Conservation (phyloP, 2,113 vertebrate genomes). For the Plecturocebus donacophilus region DNA sequence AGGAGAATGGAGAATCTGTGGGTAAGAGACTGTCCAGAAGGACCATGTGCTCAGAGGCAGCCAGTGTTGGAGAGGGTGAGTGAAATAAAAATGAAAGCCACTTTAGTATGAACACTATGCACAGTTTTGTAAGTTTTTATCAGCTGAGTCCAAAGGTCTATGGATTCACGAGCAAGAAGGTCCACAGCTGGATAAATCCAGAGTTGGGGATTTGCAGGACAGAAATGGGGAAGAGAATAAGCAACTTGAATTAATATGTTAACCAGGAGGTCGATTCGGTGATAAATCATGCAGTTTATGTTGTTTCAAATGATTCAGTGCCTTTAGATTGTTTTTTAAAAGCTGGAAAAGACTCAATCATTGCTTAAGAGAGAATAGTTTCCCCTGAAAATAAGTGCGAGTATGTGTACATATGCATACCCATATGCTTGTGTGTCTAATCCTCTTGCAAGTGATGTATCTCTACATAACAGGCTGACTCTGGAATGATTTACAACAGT, state of each 20-base stretch:
- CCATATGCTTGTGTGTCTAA: background rate
- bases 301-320: constrained; percentile 2
- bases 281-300: background rate
- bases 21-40: background rate
- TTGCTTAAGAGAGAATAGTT: constrained; percentile 38
- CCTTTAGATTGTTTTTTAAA: background rate
- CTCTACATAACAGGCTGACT: background rate
- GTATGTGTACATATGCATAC: background rate
- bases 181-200: background rate
- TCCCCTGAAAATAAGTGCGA: constrained; percentile 28
- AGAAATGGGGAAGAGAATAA: background rate
- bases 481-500: background rate
- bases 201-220: background rate
- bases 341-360: background rate
- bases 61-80: background rate
- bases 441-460: background rate
- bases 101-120: background rate
- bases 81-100: background rate
- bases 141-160: background rate
- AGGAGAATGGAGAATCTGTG: background rate
- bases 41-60: background rate
- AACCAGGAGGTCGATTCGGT: background rate
- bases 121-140: background rate
- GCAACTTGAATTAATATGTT: background rate
- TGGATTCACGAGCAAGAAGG: background rate